Evolutionary conservation across 2,113 vertebrate species (phyloP).

Genomic region (Nothocercus julius): DNA sequence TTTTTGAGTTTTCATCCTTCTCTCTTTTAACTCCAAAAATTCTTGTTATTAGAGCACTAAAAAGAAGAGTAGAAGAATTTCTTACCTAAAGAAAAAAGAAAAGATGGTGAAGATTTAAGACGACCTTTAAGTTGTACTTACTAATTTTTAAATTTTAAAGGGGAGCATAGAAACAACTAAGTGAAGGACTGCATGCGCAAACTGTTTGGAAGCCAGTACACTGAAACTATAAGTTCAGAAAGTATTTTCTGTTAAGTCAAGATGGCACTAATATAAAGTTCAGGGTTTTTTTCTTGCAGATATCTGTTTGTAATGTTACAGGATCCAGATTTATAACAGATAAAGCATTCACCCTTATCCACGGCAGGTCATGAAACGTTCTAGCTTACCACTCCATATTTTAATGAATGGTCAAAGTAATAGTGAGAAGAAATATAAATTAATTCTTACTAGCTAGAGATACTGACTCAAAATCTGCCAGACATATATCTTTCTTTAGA

Average conservation of each 20-base stretch:
- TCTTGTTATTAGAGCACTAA: slow-evolving; percentile 95
- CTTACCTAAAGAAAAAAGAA: slow-evolving; percentile 84
- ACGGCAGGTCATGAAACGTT: not conserved
- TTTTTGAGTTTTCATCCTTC: slow-evolving; percentile 94
- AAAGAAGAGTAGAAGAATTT: slow-evolving; percentile 96
- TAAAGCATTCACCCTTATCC: not conserved
- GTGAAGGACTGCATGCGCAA: not conserved
- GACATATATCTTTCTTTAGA: not conserved
- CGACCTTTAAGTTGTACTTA: not conserved
- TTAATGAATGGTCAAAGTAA: not conserved
- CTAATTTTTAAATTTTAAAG: not conserved
- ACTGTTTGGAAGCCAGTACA: not conserved
- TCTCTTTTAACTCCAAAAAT: slow-evolving; percentile 97
- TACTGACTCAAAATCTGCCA: not conserved
- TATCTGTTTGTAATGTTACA: not conserved
- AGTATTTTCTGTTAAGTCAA: not conserved
- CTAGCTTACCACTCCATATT: not conserved
- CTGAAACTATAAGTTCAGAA: not conserved
- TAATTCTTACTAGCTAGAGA: not conserved
- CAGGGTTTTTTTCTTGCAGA: not conserved
- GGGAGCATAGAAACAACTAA: not conserved
- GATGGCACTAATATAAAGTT: not conserved
- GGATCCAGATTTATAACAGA: not conserved
- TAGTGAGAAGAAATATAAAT: not conserved
- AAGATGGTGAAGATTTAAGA: not conserved